Evolutionary conservation across 2,888 invertebrate species (phyloP), one percentile per base, ranked within the genome.

Genomic region (Drosophila ezoana): DNA sequence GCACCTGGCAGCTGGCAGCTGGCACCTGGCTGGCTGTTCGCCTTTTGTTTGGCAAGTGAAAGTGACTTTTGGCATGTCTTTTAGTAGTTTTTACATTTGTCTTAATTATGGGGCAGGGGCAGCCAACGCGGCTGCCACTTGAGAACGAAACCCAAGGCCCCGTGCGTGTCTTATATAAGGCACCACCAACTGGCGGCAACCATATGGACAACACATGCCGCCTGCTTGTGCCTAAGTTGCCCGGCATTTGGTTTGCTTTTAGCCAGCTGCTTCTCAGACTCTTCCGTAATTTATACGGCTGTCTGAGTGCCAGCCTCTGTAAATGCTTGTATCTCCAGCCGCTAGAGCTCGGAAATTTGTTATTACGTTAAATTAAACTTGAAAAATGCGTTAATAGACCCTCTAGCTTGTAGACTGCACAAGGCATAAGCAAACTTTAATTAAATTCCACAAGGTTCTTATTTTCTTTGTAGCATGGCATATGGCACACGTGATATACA

Each of bases 341-440:
- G 11, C 5, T 51, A 37, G 37, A 49, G 49, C 66, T 65, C 43
- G 60, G 69, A 83, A 86, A 88, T 81, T 80, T 72, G 65, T 87
- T 81, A 83, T 72, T 67, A 75, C 78, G 81, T 83, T 83, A 78
- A 88, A 88, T 83, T 87, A 87, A 88, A 87, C 83, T 83, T 81
- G 89, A 83, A 83, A 83, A 83, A 87, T 83, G 84, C 83, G 89
- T 77, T 83, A 83, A 83, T 81, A 78, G 74, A 45, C 66, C 32
- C 38, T 16, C 53, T 65, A 43, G 65, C 72, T 67, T 54, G 58
- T 44, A 44, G 20, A 56, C 79, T 47, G 45, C 11, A 8, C 14
- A 16, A 13, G 32, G 35, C 14, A 51, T 1, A 2, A 28, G 43
- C 14, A 13, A 23, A 41, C 64, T 72, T 80, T 87, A 83, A 83